These are phyloP conservation scores for Mola mola DNA, from an alignment of 2,113 vertebrate genomes.

Conservation along the genomic window DNA sequence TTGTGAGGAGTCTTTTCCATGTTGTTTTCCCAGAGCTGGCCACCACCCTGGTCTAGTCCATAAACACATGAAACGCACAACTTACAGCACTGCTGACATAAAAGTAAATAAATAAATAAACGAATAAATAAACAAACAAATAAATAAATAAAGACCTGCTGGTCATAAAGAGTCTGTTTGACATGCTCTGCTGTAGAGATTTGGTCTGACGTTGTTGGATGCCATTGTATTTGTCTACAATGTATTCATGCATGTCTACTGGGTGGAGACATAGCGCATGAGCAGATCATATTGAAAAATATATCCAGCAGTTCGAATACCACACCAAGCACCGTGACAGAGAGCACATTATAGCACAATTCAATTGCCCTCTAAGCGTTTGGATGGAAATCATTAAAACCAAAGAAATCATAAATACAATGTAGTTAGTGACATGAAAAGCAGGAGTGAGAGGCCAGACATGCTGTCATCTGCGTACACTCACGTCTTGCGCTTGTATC, in stretches of 20 bases:
- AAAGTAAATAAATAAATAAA: constrained; percentile 23
- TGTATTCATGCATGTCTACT: constrained; percentile 33
- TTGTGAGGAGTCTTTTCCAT: constrained; percentile 71
- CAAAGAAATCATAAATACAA: constrained; percentile 48
- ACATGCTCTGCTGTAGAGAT: constrained; percentile 9
- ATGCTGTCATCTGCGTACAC: constrained; percentile 57
- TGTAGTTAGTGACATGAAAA: constrained; percentile 58
- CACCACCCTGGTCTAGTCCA: constrained; percentile 58
- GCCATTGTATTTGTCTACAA: constrained; percentile 47
- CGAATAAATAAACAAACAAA: constrained; percentile 22
- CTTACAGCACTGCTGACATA: constrained; percentile 33
- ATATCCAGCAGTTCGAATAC: constrained; percentile 25
- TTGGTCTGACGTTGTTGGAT: constrained; percentile 35
- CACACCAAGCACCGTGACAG: constrained; percentile 46
- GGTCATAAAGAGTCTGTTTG: constrained; percentile 32
- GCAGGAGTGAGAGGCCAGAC: constrained; percentile 53
- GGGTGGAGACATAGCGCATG: constrained; percentile 17
- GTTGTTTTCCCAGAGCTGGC: constrained; percentile 67
- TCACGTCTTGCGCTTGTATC: constrained; percentile 43
- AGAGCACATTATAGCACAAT: constrained; percentile 40
- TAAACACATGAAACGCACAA: constrained; percentile 64
- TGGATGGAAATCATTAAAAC: constrained; percentile 51
- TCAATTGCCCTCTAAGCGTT: constrained; percentile 36
- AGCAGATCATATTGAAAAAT: constrained; percentile 47
- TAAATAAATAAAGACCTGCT: constrained; percentile 34